phyloP scores from a whole-genome alignment of 2,888 invertebrate species.

The Polietes domitor region DNA sequence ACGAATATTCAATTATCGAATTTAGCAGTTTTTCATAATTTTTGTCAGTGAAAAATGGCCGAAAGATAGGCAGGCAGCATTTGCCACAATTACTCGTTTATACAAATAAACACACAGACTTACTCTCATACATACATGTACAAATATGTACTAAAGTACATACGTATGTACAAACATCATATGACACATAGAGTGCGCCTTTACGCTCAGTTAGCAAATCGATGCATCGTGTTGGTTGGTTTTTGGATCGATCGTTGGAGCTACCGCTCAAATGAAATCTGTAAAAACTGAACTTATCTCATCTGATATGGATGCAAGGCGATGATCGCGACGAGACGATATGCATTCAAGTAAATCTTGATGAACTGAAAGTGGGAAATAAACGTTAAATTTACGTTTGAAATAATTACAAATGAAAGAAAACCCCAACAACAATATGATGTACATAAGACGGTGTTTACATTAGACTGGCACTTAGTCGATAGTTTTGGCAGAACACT shows the following conservation, averaged over 20 bases:
- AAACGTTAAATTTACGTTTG: constrained; percentile 36
- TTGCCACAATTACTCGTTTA: not conserved
- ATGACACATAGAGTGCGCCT: constrained; percentile 18
- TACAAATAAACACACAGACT: not conserved
- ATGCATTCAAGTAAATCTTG: constrained; percentile 33
- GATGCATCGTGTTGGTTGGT: not conserved
- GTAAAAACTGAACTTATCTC: not conserved
- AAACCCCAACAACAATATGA: not conserved
- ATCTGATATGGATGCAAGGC: constrained; percentile 24
- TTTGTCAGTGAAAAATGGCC: constrained; percentile 11
- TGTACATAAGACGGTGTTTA: too few species aligned
- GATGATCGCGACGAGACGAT: constrained; percentile 29
- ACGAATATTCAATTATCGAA: constrained; percentile 31
- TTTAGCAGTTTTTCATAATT: constrained; percentile 19
- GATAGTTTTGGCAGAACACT: too few species aligned
- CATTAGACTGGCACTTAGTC: too few species aligned
- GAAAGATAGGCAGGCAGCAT: constrained; percentile 24
- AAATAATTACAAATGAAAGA: constrained; percentile 30
- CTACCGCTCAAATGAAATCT: constrained; percentile 24
- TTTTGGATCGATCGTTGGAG: constrained; percentile 5
- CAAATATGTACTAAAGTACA: not conserved
- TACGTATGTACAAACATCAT: not conserved
- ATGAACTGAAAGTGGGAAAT: constrained; percentile 38
- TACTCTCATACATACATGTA: not conserved
- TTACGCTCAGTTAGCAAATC: constrained; percentile 23